Conservation (phyloP, 2,888 invertebrate genomes). For the Lasioglossum lativentre region DNA sequence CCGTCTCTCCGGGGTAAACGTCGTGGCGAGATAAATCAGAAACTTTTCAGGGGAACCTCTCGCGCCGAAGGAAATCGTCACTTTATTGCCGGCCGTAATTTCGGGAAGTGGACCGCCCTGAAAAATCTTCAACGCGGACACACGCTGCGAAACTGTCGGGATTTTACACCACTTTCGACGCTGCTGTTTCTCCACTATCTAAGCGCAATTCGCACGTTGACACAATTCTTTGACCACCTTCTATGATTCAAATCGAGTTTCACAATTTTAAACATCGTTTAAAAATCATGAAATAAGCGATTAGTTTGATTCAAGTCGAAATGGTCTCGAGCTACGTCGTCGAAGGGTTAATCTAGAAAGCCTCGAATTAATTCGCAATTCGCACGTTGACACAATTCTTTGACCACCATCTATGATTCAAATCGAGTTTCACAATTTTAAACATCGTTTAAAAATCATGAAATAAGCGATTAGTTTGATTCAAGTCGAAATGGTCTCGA, state of each 20-base stretch:
- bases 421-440: no score
- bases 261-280: no score
- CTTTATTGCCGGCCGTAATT: conserved; percentile 29
- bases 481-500: no score
- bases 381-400: no score
- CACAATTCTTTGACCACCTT: not conserved
- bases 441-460: no score
- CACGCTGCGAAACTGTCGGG: not conserved
- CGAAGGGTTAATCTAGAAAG: no score
- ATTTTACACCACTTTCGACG: not conserved
- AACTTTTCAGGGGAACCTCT: conserved; percentile 27
- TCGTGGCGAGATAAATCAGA: conserved; percentile 55
- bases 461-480: no score
- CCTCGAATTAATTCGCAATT: no score
- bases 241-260: not conserved
- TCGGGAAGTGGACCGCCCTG: conserved; percentile 9
- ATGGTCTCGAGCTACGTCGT: no score
- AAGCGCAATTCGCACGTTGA: not conserved
- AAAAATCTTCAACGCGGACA: no score
- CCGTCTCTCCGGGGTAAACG: conserved; percentile 30
- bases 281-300: not conserved
- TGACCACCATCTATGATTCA: no score
- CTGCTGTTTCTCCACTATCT: not conserved
- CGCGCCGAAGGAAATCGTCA: not conserved
- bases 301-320: not conserved